These are phyloP conservation scores for Anguilla marmorata DNA, from an alignment of 2,797 vertebrate genomes.

Conservation along the genomic window DNA sequence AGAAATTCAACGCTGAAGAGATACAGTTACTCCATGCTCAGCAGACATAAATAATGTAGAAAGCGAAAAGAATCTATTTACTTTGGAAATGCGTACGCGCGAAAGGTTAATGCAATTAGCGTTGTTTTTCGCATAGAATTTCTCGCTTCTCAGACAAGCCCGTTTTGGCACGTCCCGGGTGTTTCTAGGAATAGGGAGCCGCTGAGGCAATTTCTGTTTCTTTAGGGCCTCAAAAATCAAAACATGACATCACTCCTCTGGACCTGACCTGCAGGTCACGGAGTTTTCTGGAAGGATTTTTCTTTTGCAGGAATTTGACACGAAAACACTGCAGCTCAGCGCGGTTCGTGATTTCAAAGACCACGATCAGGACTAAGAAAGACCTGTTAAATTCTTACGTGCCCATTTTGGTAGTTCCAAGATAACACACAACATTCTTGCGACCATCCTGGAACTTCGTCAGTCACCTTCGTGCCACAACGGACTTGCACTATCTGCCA, in stretches of 20 bases:
- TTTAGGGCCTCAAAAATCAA: conserved; percentile 8
- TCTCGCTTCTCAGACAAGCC: not conserved
- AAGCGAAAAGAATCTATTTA: not conserved
- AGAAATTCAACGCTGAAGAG: not conserved
- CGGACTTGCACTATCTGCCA: not conserved
- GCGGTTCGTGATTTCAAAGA: too few species aligned
- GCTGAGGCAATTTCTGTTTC: conserved; percentile 8
- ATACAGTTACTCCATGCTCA: not conserved
- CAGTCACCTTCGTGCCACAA: not conserved
- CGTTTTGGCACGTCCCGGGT: conserved; percentile 15
- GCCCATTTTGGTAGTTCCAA: not conserved
- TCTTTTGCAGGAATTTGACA: not conserved
- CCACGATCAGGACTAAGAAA: not conserved
- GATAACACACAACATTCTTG: not conserved
- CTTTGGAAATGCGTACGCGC: not conserved
- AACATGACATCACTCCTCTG: not conserved
- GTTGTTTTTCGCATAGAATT: not conserved
- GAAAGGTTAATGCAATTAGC: conserved; percentile 11
- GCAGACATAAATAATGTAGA: not conserved
- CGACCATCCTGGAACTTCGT: not conserved
- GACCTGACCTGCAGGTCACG: not conserved
- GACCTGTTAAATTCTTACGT: not conserved
- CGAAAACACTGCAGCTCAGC: not conserved
- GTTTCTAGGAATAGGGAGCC: conserved; percentile 22
- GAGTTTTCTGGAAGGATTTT: not conserved